phyloP scores from a whole-genome alignment of 1,140 invertebrate genomes.

The Drosophila serrata region DNA sequence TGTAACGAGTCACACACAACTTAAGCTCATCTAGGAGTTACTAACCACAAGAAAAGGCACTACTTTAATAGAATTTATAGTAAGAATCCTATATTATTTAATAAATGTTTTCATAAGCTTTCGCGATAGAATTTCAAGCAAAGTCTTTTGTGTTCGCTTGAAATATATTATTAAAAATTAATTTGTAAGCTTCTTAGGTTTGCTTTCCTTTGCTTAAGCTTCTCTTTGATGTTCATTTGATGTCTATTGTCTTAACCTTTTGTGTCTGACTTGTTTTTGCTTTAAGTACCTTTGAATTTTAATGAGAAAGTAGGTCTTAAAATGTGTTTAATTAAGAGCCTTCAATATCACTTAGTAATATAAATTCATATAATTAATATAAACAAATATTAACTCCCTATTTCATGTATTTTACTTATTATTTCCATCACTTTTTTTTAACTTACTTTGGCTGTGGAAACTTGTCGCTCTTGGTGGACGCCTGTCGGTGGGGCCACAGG shows the following conservation, averaged over 20 bases:
- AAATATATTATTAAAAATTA: neutral
- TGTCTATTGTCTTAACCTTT: neutral
- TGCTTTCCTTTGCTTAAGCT: neutral
- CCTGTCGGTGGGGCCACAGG: slow-evolving; percentile 53
- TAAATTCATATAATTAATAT: no score
- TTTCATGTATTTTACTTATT: neutral
- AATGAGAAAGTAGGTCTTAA: neutral
- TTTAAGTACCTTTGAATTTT: neutral
- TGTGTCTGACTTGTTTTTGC: neutral
- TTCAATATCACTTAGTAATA: no score
- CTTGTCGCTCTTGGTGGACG: slow-evolving; percentile 61
- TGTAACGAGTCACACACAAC: neutral
- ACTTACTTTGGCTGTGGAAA: slow-evolving; percentile 72
- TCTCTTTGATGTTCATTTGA: slow-evolving; percentile 3
- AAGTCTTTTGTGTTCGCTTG: neutral
- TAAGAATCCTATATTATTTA: neutral
- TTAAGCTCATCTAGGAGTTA: neutral
- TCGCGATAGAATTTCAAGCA: neutral
- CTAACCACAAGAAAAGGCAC: neutral
- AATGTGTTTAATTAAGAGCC: neutral
- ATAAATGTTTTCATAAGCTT: neutral
- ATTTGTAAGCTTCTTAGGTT: slow-evolving; percentile 5
- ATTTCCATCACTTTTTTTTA: no score
- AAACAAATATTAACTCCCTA: neutral
- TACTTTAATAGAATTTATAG: slow-evolving; percentile 5